These are phyloP conservation scores for Eurypyga helias DNA, from an alignment of 2,113 vertebrate genomes.

Conservation along the genomic window DNA sequence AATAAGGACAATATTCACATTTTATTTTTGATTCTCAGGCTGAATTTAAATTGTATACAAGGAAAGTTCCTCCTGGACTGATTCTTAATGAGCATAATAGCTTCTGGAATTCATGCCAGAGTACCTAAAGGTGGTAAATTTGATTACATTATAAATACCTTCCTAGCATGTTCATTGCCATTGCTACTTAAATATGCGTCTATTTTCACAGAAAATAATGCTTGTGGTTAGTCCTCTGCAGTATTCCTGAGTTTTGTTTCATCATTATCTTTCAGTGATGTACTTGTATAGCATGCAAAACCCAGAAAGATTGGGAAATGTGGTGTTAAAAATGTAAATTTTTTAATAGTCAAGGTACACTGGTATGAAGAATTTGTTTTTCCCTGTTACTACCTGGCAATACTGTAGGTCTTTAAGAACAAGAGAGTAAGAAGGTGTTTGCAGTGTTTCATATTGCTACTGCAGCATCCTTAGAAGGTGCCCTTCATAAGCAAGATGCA, in stretches of 20 bases:
- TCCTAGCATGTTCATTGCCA: not conserved
- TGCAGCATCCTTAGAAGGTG: not conserved
- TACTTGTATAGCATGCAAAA: not conserved
- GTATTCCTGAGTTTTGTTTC: not conserved
- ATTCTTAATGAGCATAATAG: not conserved
- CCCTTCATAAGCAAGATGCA: not conserved
- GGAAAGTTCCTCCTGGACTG: not conserved
- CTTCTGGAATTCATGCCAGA: constrained; percentile 6
- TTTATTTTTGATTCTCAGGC: not conserved
- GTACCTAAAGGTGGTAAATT: not conserved
- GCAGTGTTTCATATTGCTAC: not conserved
- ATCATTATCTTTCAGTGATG: not conserved
- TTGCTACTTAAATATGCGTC: not conserved
- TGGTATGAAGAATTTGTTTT: not conserved
- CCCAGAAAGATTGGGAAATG: not conserved
- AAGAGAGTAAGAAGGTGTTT: not conserved
- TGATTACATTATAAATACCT: not conserved
- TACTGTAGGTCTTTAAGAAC: not conserved
- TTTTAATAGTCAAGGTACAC: not conserved
- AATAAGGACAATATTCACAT: not conserved
- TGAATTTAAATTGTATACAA: not conserved
- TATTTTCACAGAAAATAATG: not conserved
- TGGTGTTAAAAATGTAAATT: not conserved
- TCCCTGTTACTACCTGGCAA: not conserved
- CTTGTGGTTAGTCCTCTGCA: not conserved